Evolutionary conservation across 2,113 vertebrate genomes (phyloP), one percentile per base, ranked within the genome.

Genomic region (Pseudorhombus dupliciocellatus): DNA sequence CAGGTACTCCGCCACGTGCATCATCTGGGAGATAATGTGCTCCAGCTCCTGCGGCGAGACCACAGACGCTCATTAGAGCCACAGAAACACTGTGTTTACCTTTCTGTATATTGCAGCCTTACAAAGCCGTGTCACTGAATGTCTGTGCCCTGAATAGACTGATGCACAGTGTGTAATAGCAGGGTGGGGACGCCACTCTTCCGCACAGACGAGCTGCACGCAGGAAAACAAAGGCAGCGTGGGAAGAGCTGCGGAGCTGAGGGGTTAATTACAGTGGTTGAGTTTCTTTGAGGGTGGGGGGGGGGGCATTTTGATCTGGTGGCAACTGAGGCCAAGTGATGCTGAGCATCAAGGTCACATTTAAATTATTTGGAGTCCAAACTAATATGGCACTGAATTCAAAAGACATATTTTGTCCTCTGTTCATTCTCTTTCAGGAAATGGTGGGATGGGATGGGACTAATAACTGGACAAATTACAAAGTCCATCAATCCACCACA

Each of bases 11-110:
- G 97, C 97, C 7, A 99, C 94, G 0, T 98, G 97, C 79, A 99
- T 95, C 96, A 99, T 98, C 90, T 99, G 97, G 85, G 90, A 96
- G 89, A 98, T 96, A 77, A 99, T 99, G 15, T 93, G 94, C 79
- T 99, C 96, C 87, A 98, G 90, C 87, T 97, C 97, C 97, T 96
- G 88, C 44, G 3, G 61, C 20, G 66, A 81, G 51, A 73, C n/a
- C 66, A 68, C 69, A 81, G 68, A 89, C 54, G 4, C 48, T 80
- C 95, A 84, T 95, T 94, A 96, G 71, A 57, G 58, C 7, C 65
- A 26, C 64, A 55, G 8, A 96, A 94, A 83, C 94, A 97, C 78
- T 60, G 84, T 84, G 25, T 84, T 89, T 87, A 85, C 73, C 73
- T 79, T 75, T 44, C 24, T 31, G 48, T 53, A 14, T 55, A 68